phyloP scores from a whole-genome alignment of 1,140 invertebrate species.

The Rhagoletis zephyria region DNA sequence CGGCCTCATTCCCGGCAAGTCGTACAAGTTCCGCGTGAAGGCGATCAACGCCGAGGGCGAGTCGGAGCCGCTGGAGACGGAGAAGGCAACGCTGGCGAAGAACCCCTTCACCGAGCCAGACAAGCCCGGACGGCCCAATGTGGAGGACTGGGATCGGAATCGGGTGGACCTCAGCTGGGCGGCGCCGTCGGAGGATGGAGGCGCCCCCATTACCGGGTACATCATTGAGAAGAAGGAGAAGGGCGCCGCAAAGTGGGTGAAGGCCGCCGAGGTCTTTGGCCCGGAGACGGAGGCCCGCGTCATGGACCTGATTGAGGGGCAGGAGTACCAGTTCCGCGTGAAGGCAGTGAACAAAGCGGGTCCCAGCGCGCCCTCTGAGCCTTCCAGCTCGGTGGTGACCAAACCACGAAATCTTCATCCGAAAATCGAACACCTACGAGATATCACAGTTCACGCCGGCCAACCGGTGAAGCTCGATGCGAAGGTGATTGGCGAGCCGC shows the following conservation, averaged over 20 bases:
- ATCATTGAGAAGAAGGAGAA: conserved; percentile 96
- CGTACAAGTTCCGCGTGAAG: conserved; percentile 98
- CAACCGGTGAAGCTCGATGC: conserved; percentile 93
- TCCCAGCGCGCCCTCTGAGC: conserved; percentile 89
- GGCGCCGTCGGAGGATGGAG: conserved; percentile 93
- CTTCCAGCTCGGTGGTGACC: too few relatives aligned
- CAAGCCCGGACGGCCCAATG: conserved; percentile 91
- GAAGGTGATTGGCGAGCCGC: conserved; percentile 95
- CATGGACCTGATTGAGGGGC: conserved; percentile 91
- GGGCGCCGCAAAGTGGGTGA: conserved; percentile 88
- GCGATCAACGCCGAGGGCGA: conserved; percentile 99
- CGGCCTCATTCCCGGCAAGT: conserved; percentile 92
- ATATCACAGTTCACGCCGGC: conserved; percentile 91
- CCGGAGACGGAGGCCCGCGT: conserved; percentile 91
- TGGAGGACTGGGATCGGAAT: conserved; percentile 97
- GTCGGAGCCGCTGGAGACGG: conserved; percentile 94
- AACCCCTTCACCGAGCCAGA: conserved; percentile 97
- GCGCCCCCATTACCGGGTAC: too few relatives aligned
- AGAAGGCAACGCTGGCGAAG: conserved; percentile 95
- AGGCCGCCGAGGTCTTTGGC: conserved; percentile 82
- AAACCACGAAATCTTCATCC: too few relatives aligned
- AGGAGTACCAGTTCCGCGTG: conserved; percentile 96
- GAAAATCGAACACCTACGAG: too few relatives aligned
- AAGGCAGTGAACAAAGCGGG: conserved; percentile 97
- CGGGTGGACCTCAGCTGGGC: conserved; percentile 87